Evolutionary conservation across 2,888 invertebrate species (phyloP), one percentile per base, ranked within the genome.

Genomic region (Thyatira batis): DNA sequence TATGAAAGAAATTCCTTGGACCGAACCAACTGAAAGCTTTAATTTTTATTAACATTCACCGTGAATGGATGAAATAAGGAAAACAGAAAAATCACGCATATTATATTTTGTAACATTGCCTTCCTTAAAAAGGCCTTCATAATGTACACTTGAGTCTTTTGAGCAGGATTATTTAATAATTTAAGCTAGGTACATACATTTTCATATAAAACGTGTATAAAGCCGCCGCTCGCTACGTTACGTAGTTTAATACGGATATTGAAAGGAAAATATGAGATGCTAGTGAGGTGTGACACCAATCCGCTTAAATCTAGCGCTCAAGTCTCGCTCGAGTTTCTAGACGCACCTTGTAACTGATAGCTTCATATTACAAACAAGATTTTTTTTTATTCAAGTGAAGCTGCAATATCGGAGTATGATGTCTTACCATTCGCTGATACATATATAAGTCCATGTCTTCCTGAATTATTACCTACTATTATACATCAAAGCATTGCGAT

Each of bases 251-350:
- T 57, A 52, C 45, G 58, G 61, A 67, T 75, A 69, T 72, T 64
- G 57, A 60, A 73, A 69, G 67, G 64, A 75, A 76, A 73, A 79
- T 76, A 76, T 74, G 63, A 63, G 58, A 60, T 62, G 63, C 57
- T 50, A 66, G 62, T 61, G 69, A 68, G 62, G 67, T 74, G 69
- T 62, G 61, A 48, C 53, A 57, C 54, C 63, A 71, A 76, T 73
- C 76, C 63, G 69, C 71, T 74, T 75, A 73, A 48, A 60, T 52
- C 49, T 50, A 46, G 48, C 53, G 46, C 27, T 27, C 17, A 50
- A 45, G 45, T 20, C 56, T 51, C 21, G 53, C 21, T 21, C 39
- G 54, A 51, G 53, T 49, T 49, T 55, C 48, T 53, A 50, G 49
- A 52, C 52, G 55, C 50, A 48, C 52, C 39, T 49, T 44, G 39